Percentiles rank a stretch among this genome's conserved stretches.
Conservation (phyloP, 2,888 invertebrate species). For the Alloscopus bannaensis region DNA sequence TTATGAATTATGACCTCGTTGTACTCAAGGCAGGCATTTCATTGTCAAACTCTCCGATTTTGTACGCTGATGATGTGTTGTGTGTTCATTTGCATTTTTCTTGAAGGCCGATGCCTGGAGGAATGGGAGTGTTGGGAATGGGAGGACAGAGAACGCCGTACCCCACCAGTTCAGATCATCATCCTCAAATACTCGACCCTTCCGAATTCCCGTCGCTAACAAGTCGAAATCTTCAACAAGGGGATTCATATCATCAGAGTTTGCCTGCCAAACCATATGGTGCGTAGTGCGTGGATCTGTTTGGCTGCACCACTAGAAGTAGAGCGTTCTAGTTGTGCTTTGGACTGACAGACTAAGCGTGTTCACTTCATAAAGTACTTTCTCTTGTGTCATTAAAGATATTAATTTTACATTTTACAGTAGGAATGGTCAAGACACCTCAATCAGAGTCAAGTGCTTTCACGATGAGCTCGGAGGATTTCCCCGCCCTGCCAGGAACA, state of each 20-base stretch:
- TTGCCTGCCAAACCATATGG: constrained; percentile 72
- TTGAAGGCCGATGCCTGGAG: constrained; percentile 69
- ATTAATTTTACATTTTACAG: constrained; percentile 76
- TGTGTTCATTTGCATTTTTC: constrained; percentile 15
- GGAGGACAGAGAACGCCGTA: constrained; percentile 66
- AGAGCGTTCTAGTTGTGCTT: constrained; percentile 63
- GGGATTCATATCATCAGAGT: constrained; percentile 71
- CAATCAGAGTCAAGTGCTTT: constrained; percentile 94
- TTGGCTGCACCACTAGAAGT: constrained; percentile 61
- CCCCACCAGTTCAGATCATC: constrained; percentile 69
- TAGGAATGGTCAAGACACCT: constrained; percentile 97
- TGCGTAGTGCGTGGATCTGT: constrained; percentile 63
- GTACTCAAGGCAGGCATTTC: no score
- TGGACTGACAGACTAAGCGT: constrained; percentile 70
- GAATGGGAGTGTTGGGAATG: constrained; percentile 69
- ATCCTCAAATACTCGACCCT: constrained; percentile 90
- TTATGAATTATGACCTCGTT: no score
- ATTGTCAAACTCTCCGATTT: no score
- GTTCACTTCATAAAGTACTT: constrained; percentile 38
- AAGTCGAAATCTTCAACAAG: constrained; percentile 82
- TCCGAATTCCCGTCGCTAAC: constrained; percentile 95
- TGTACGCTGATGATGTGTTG: neutral
- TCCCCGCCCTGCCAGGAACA: constrained; percentile 98
- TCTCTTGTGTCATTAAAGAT: constrained; percentile 34
- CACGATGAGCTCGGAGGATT: constrained; percentile 99